Conservation (phyloP, 2,113 vertebrate species). For the Lutjanus erythropterus region DNA sequence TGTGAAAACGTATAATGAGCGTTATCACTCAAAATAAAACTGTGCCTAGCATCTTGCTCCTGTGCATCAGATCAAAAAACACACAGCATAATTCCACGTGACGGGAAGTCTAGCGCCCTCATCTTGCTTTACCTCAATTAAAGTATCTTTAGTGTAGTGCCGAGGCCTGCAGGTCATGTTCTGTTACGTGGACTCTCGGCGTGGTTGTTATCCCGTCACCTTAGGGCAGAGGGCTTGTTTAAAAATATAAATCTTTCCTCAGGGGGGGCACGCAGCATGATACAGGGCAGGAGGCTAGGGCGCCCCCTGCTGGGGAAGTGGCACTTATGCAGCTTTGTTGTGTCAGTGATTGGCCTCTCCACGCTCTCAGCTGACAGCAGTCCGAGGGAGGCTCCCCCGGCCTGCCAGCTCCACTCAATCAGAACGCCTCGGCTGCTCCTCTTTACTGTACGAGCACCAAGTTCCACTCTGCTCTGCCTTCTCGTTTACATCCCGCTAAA, state of each 20-base stretch:
- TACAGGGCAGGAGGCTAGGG: constrained; percentile 74
- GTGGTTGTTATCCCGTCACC: constrained; percentile 82
- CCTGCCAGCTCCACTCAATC: constrained; percentile 90
- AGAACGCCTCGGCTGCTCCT: constrained; percentile 60
- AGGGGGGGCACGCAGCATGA: constrained; percentile 69
- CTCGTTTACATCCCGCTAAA: constrained; percentile 39
- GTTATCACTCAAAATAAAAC: constrained; percentile 66
- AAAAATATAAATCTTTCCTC: constrained; percentile 80
- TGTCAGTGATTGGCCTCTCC: constrained; percentile 85
- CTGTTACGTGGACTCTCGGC: constrained; percentile 71
- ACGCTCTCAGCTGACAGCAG: constrained; percentile 84
- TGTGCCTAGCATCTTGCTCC: constrained; percentile 56
- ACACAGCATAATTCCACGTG: constrained; percentile 68
- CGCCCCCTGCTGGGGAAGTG: constrained; percentile 88
- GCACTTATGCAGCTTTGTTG: constrained; percentile 74
- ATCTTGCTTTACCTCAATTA: constrained; percentile 77
- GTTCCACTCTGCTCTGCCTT: constrained; percentile 52
- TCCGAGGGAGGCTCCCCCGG: constrained; percentile 83
- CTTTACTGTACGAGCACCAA: constrained; percentile 46
- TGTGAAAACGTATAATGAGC: constrained; percentile 61
- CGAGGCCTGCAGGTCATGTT: constrained; percentile 69
- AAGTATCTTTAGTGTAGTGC: constrained; percentile 74
- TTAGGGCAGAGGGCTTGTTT: constrained; percentile 74
- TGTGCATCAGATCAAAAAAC: constrained; percentile 72
- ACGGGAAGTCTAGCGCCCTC: constrained; percentile 71